Evolutionary conservation across 64 coral and sea anemone genomes (phyloP), one percentile per base, ranked within the genome.

Genomic region (Orbicella faveolata): DNA sequence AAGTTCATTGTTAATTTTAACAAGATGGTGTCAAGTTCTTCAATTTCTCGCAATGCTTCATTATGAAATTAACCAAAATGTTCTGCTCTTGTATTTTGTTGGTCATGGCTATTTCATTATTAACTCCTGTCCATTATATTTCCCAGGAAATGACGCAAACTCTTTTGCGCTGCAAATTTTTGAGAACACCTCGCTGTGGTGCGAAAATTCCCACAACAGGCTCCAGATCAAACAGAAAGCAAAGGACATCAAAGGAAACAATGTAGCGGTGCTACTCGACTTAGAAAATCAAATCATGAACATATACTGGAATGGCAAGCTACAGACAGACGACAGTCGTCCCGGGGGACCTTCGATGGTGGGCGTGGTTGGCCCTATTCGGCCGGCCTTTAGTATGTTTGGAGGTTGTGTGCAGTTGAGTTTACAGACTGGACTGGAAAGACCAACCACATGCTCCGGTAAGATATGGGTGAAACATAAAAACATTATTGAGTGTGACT

Each of bases 101-200:
- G 63, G 63, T 81, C 36, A 57, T 51, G 16, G n/a, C 15, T n/a
- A 15, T 21, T 54, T 16, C 13, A 0, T 51, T 73, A 36, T 54
- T 20, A 0, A 51, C 16, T 16, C 6, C n/a, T 79, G 6, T 14
- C 7, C 13, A 3, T 66, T 51, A 25, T 36, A 0, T 57, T 17
- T 82, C 52, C 18, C 16, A 96, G 94, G 94, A 34, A 92, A 96
- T 83, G 84, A 90, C 61, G 21, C 33, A 20, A 79, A 87, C 3
- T 96, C 94, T 15, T 93, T 80, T 81, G 94, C 81, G 11, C 83
- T 96, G 8, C 94, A 96, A 87, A 76, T 96, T 23, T 90, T 88
- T 48, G 94, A 93, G 63, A 93, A 96, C 57, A 81, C 73, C 55
- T 93, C 70, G 13, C 75, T 93, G 65, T 90, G 94, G 91, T 90